Percentiles rank a stretch among this genome's conserved stretches.
phyloP scores from a whole-genome alignment of 23 tunicate species.

The Corella eumyota region DNA sequence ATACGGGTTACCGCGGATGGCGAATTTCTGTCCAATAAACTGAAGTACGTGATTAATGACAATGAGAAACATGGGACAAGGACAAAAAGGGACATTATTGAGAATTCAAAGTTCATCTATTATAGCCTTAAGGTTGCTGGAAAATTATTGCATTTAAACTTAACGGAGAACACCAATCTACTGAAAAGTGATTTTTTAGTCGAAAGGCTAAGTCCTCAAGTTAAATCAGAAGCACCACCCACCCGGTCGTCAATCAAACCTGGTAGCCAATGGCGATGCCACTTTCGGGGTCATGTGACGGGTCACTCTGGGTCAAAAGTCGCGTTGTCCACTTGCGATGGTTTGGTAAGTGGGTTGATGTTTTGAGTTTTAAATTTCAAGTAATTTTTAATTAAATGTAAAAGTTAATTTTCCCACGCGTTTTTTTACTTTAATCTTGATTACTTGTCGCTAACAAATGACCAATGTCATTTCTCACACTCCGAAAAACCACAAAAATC shows the following conservation, averaged over 20 bases:
- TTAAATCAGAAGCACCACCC: neutral
- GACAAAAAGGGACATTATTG: slow-evolving; percentile 14
- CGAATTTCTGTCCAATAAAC: slow-evolving; percentile 42
- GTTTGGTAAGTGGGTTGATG: slow-evolving; percentile 54
- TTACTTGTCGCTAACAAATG: too few relatives aligned
- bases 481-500: too few relatives aligned
- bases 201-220: slow-evolving; percentile 18
- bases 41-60: too few relatives aligned
- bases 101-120: neutral
- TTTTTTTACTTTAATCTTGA: too few relatives aligned
- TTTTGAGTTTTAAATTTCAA: too few relatives aligned
- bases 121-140: slow-evolving; percentile 8
- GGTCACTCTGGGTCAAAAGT: slow-evolving; percentile 45
- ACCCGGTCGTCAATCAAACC: slow-evolving; percentile 19
- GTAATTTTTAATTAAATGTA: too few relatives aligned
- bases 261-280: slow-evolving; percentile 55
- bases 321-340: slow-evolving; percentile 71
- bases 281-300: slow-evolving; percentile 64
- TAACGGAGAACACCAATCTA: slow-evolving; percentile 34
- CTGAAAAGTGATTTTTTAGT: slow-evolving; percentile 48
- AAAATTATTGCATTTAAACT: slow-evolving; percentile 24
- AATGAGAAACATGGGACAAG: slow-evolving; percentile 7
- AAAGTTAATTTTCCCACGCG: too few relatives aligned
- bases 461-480: too few relatives aligned
- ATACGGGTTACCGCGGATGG: slow-evolving; percentile 21